Evolutionary conservation across 1,140 invertebrate genomes (phyloP).

Genomic region (Hycleus cichorii): DNA sequence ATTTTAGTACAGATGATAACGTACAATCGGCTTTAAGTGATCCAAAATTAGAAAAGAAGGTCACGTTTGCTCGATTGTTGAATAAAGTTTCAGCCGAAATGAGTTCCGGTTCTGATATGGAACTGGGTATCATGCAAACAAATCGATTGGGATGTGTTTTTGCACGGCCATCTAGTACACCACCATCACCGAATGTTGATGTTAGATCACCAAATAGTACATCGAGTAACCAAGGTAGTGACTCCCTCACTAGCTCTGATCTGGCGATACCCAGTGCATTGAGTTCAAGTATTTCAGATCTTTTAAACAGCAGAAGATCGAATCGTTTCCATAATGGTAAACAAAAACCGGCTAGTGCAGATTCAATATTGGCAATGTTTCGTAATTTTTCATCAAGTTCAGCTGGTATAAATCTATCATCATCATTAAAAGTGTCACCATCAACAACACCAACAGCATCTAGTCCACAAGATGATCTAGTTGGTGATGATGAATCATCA

Average conservation of each 20-base stretch:
- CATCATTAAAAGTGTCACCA: slow-evolving; percentile 50
- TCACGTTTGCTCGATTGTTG: slow-evolving; percentile 64
- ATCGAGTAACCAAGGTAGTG: slow-evolving; percentile 60
- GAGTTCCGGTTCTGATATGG: slow-evolving; percentile 59
- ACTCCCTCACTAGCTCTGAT: slow-evolving; percentile 60
- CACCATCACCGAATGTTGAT: slow-evolving; percentile 46
- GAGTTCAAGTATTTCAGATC: slow-evolving; percentile 39
- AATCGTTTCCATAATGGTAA: slow-evolving; percentile 24
- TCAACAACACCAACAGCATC: slow-evolving; percentile 57
- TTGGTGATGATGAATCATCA: slow-evolving; percentile 53
- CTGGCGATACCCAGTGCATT: slow-evolving; percentile 42
- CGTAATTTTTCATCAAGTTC: slow-evolving; percentile 54
- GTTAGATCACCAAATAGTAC: slow-evolving; percentile 53
- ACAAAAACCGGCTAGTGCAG: slow-evolving; percentile 59
- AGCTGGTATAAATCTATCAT: slow-evolving; percentile 45
- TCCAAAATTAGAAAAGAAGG: slow-evolving; percentile 64
- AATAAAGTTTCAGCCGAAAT: slow-evolving; percentile 67
- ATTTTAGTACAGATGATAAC: slow-evolving; percentile 45
- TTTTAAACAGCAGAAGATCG: slow-evolving; percentile 27
- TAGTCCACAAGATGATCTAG: slow-evolving; percentile 59
- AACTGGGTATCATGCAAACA: slow-evolving; percentile 47
- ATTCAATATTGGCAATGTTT: slow-evolving; percentile 69
- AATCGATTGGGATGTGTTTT: slow-evolving; percentile 34
- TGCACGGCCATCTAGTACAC: slow-evolving; percentile 46
- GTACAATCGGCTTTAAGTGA: slow-evolving; percentile 49